Evolutionary conservation across 2,113 vertebrate species (phyloP).

Genomic region (Saccopteryx leptura): DNA sequence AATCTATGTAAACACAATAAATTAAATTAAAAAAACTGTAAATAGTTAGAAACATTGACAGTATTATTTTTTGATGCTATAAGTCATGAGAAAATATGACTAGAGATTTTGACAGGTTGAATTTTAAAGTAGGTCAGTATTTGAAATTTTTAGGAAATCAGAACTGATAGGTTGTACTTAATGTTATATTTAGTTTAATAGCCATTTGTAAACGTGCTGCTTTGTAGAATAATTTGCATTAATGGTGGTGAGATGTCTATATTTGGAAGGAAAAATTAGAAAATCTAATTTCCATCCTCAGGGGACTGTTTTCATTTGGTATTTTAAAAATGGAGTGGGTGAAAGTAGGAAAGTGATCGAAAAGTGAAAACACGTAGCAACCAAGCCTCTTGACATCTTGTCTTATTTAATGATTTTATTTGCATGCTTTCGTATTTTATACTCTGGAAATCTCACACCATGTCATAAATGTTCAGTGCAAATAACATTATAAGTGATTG

Average conservation of each 20-base stretch:
- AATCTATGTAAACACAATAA: neutral
- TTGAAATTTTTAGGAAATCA: constrained; percentile 73
- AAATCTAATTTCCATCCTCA: constrained; percentile 52
- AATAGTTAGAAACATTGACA: neutral
- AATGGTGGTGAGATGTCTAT: constrained; percentile 57
- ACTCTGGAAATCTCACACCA: constrained; percentile 40
- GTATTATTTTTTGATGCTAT: constrained; percentile 41
- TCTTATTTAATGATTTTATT: neutral
- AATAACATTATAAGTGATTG: constrained; percentile 35
- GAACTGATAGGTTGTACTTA: constrained; percentile 55
- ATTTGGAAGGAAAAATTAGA: constrained; percentile 76
- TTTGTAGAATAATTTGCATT: constrained; percentile 61
- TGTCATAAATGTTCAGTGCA: neutral
- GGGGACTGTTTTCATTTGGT: constrained; percentile 63
- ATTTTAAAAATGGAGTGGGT: constrained; percentile 39
- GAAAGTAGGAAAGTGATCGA: constrained; percentile 34
- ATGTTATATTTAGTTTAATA: constrained; percentile 63
- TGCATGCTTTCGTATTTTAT: neutral
- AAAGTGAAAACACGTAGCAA: neutral
- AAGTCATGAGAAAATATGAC: constrained; percentile 54
- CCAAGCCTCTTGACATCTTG: neutral
- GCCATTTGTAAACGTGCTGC: neutral
- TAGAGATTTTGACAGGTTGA: constrained; percentile 66
- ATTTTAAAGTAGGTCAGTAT: constrained; percentile 77
- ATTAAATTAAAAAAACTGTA: neutral